Base-by-base conservation (phyloP, 1,140 invertebrate genomes). In the Papilio xuthus region DNA sequence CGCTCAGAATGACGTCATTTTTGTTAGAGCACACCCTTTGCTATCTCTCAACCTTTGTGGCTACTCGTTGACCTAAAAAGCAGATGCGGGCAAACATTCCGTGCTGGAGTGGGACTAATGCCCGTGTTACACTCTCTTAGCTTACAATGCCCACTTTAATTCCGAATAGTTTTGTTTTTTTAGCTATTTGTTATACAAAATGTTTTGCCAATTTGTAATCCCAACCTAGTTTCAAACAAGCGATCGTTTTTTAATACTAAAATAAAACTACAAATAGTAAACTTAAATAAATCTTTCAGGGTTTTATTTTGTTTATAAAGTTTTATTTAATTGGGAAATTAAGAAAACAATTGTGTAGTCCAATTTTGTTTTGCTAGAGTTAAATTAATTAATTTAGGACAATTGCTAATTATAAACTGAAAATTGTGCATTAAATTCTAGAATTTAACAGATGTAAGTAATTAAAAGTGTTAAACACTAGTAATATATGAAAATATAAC, bases 41-140 rank as follows among this genome's bases (percentile, higher is more conserved):
- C 8, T 47, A 72, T 42, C 70, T 71, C 37, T 72, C 70, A 72
- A 72, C 70, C 70, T 72, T 72, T 44, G 70, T 72, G 69, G 69
- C n/a, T 72, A 72, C 37, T 72, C 70, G 70, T 72, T 72, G 70
- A 72, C 70, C 70, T 72, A 72, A 72, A 72, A 72, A 72, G 70
- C 70, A 47, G 70, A 72, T 7, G 70, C 70, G 37, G 70, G 41
- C 70, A 44, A 72, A 72, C 70, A 72, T 47, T 18, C 67, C 67
- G 67, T 63, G 26, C 60, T 63, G 12, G 9, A 63, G 60, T 63
- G 60, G 12, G 60, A 28, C 60, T 63, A 63, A 63, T 63, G 23
- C 60, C 26, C 12, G 23, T 28, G 60, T 26, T 15, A 28, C 26
- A 28, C 2, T 13, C 60, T 63, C 60, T 63, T 28, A 63, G 26